These are phyloP conservation scores for Daktulosphaira vitifoliae DNA, from an alignment of 1,140 invertebrate genomes.

Conservation along the genomic window DNA sequence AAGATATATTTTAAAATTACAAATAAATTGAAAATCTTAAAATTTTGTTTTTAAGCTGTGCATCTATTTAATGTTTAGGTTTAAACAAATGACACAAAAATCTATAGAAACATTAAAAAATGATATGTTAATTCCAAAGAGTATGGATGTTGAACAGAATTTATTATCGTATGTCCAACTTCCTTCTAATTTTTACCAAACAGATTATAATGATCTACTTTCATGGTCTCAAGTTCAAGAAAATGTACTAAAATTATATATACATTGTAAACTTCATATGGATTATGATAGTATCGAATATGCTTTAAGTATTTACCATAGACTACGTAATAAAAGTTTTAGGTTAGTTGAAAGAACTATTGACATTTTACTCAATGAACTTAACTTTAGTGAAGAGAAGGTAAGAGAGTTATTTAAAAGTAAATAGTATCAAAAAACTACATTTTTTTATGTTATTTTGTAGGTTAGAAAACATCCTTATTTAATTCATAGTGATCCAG, in stretches of 20 bases:
- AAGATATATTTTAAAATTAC: no score
- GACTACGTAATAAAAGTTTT: constrained; percentile 9
- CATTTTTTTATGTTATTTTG: not conserved
- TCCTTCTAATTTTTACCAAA: constrained; percentile 10
- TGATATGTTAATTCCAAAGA: not conserved
- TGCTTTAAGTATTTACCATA: constrained; percentile 1
- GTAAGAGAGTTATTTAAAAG: not conserved
- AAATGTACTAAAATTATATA: constrained; percentile 10
- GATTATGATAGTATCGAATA: not conserved
- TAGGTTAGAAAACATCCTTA: constrained; percentile 13
- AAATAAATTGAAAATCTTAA: no score
- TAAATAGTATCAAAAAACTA: no score
- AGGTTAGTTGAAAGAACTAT: constrained; percentile 10
- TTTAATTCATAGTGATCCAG: constrained; percentile 17
- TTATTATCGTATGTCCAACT: constrained; percentile 12
- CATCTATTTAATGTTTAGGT: no score
- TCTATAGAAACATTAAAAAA: not conserved
- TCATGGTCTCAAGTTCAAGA: not conserved
- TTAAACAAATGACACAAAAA: constrained; percentile 3
- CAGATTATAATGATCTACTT: not conserved
- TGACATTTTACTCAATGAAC: constrained; percentile 3
- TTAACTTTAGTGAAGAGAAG: constrained; percentile 7
- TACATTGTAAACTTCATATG: constrained; percentile 14
- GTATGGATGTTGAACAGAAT: not conserved
- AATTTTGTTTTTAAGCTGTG: not conserved